Conservation (phyloP, 1,140 invertebrate species). For the Zaprionus ghesquierei region DNA sequence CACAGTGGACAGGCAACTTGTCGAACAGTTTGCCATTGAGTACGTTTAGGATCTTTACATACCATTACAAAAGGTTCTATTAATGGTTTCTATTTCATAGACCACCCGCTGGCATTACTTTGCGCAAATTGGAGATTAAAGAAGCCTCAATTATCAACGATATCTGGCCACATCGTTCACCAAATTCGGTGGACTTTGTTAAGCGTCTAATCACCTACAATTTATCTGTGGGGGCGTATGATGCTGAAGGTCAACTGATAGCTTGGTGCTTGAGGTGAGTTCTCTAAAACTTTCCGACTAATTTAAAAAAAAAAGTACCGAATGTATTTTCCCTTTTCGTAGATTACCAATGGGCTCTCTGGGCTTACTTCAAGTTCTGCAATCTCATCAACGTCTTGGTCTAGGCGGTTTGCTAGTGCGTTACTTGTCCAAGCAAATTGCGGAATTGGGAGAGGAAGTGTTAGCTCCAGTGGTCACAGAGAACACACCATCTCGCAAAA, state of each 20-base stretch:
- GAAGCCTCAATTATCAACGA: conserved; percentile 59
- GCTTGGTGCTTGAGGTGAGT: conserved; percentile 67
- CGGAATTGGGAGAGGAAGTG: conserved; percentile 50
- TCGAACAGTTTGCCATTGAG: conserved; percentile 42
- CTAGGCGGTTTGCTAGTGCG: conserved; percentile 65
- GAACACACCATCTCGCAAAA: conserved; percentile 62
- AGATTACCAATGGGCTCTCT: conserved; percentile 64
- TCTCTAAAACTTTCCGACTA: not conserved
- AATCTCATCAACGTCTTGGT: conserved; percentile 60
- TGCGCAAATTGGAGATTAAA: conserved; percentile 19
- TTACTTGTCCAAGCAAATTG: conserved; percentile 54
- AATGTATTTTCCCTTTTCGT: not conserved
- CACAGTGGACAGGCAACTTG: conserved; percentile 38
- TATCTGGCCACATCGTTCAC: conserved; percentile 65
- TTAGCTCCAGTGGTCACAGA: conserved; percentile 54
- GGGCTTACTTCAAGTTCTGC: conserved; percentile 66
- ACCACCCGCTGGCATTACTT: conserved; percentile 37
- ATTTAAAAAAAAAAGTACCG: not conserved
- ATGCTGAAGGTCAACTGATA: conserved; percentile 54
- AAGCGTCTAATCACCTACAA: conserved; percentile 47
- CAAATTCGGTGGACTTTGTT: conserved; percentile 51
- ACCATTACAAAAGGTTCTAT: no score
- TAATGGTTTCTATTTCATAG: conserved; percentile 9
- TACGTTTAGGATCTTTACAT: not conserved
- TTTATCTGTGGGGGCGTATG: conserved; percentile 58